These are phyloP conservation scores for Typhlomys cinereus DNA, from an alignment of 2,113 vertebrate genomes.

Conservation along the genomic window DNA sequence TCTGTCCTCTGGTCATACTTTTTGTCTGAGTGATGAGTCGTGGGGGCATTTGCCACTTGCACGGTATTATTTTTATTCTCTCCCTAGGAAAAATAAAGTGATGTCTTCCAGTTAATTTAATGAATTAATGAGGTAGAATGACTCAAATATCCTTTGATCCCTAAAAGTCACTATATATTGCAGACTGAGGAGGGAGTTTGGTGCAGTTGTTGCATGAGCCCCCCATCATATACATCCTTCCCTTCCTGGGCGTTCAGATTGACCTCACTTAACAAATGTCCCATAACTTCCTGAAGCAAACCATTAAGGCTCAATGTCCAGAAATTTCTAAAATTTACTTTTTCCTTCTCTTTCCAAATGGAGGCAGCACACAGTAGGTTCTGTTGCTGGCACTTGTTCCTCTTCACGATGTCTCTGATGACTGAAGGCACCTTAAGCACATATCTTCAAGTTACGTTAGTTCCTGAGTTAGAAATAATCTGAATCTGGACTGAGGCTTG, in stretches of 20 bases:
- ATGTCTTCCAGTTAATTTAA: not conserved
- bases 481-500: not conserved
- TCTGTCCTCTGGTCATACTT: not conserved
- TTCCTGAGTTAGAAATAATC: not conserved
- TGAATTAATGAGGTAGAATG: not conserved
- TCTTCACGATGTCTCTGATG: constrained; percentile 2
- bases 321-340: constrained; percentile 1
- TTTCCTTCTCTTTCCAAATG: constrained; percentile 28
- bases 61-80: not conserved
- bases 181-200: not conserved
- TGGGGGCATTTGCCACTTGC: not conserved
- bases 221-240: not conserved
- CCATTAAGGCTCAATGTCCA: not conserved
- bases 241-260: not conserved
- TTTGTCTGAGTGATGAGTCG: not conserved
- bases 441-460: not conserved
- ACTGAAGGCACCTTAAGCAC: not conserved
- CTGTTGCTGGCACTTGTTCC: not conserved
- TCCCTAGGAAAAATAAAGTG: not conserved
- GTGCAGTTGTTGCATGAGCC: not conserved
- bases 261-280: not conserved
- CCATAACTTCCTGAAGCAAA: not conserved
- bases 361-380: not conserved
- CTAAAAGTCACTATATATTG: not conserved
- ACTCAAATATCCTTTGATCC: constrained; percentile 26